Conservation (phyloP, 92 coral and sea anemone species). For the Micromussa lordhowensis region DNA sequence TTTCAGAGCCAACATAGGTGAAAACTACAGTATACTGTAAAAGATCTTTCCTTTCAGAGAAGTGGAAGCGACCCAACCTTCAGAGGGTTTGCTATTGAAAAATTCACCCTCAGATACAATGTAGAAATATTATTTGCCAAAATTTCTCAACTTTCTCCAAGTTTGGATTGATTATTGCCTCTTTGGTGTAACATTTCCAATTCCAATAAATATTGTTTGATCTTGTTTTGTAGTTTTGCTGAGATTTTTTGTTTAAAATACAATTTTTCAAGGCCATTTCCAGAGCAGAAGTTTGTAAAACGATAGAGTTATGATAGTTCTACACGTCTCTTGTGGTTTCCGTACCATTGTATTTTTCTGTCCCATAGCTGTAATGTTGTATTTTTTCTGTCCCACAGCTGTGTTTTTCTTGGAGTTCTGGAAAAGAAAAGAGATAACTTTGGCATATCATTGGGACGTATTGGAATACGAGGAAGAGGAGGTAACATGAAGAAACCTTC, state of each 20-base stretch:
- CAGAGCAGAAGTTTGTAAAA: background rate
- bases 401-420: constrained; percentile 97
- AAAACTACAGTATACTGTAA: too few species aligned
- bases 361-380: constrained; percentile 59
- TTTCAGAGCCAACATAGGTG: too few species aligned
- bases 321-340: too few species aligned
- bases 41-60: background rate
- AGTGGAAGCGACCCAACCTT: background rate
- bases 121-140: too few species aligned
- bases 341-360: constrained; percentile 49
- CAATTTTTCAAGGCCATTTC: background rate
- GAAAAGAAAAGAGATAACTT: constrained; percentile 93
- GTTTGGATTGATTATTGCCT: too few species aligned
- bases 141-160: background rate
- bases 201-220: too few species aligned
- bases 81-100: background rate
- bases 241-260: too few species aligned
- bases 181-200: too few species aligned
- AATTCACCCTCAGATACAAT: too few species aligned
- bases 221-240: too few species aligned
- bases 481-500: constrained; percentile 47
- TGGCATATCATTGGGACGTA: constrained; percentile 99
- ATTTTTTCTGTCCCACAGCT: constrained; percentile 62
- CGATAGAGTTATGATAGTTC: background rate
- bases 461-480: constrained; percentile 97